phyloP scores from a whole-genome alignment of 2,797 vertebrate species.

The Sparidentex hasta region DNA sequence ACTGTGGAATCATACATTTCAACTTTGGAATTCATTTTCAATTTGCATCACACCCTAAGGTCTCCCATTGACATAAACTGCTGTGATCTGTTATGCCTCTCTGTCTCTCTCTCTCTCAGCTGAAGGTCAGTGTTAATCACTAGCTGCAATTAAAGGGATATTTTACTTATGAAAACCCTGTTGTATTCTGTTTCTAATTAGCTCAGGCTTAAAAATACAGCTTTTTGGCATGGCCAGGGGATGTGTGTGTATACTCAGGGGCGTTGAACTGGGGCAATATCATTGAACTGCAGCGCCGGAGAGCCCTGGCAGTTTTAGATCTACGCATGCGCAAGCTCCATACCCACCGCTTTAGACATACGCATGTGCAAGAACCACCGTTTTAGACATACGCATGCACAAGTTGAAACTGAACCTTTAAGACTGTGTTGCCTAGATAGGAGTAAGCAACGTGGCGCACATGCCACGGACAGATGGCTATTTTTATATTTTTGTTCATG shows the following conservation, averaged over 20 bases:
- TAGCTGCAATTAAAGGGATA: slow-evolving; percentile 74
- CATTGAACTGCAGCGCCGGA: no score
- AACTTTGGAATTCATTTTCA: slow-evolving; percentile 71
- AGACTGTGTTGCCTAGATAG: no score
- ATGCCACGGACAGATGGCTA: no score
- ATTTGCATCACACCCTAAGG: slow-evolving; percentile 82
- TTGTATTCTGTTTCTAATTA: slow-evolving; percentile 77
- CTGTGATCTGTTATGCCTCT: slow-evolving; percentile 68
- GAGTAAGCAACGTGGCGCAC: no score
- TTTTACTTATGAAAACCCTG: slow-evolving; percentile 76
- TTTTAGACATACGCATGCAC: no score
- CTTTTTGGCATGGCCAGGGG: slow-evolving; percentile 39
- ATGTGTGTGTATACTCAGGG: slow-evolving; percentile 5
- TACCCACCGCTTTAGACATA: no score
- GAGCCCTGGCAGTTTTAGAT: no score
- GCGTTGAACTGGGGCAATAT: no score
- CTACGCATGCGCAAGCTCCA: no score
- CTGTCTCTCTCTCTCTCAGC: slow-evolving; percentile 47
- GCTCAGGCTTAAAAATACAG: slow-evolving; percentile 51
- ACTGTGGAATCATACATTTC: slow-evolving; percentile 55
- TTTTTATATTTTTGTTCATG: no score
- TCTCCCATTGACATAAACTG: slow-evolving; percentile 80
- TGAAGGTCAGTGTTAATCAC: slow-evolving; percentile 84
- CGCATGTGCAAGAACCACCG: no score
- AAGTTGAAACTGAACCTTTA: no score